phyloP scores from a whole-genome alignment of 2,888 invertebrate species.

The Dilophus febrilis region DNA sequence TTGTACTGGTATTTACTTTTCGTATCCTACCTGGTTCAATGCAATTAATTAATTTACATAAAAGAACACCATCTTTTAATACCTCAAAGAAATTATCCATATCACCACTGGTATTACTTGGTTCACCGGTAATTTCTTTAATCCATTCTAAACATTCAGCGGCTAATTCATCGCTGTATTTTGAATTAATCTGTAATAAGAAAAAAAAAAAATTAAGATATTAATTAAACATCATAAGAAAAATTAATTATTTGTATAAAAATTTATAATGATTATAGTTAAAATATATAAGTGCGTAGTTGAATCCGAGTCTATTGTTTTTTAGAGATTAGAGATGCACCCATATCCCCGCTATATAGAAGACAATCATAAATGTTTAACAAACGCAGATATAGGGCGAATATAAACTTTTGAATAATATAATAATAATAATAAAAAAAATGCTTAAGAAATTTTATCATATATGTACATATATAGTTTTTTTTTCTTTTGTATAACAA shows the following conservation, averaged over 20 bases:
- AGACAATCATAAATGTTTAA: too few species aligned
- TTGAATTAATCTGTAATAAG: conserved; percentile 78
- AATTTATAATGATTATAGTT: not conserved
- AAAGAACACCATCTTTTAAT: conserved; percentile 73
- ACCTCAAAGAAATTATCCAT: conserved; percentile 88
- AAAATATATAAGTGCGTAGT: too few species aligned
- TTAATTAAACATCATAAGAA: too few species aligned
- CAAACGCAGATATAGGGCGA: too few species aligned
- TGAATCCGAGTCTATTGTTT: too few species aligned
- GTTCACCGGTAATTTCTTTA: conserved; percentile 65
- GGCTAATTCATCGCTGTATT: conserved; percentile 91
- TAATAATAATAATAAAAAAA: too few species aligned
- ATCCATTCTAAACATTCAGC: conserved; percentile 90
- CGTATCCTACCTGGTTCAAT: conserved; percentile 75
- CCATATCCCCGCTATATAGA: too few species aligned
- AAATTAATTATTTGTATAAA: not conserved
- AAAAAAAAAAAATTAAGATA: conserved; percentile 8
- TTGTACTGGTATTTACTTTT: conserved; percentile 77
- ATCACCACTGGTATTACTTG: conserved; percentile 71
- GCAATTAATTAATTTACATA: conserved; percentile 80
- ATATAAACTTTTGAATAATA: too few species aligned
- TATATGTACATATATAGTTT: too few species aligned
- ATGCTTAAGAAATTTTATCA: too few species aligned
- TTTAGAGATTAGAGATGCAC: too few species aligned
- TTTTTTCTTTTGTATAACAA: too few species aligned